These are phyloP conservation scores for Euclidia mi DNA, from an alignment of 2,888 invertebrate species.

Conservation along the genomic window DNA sequence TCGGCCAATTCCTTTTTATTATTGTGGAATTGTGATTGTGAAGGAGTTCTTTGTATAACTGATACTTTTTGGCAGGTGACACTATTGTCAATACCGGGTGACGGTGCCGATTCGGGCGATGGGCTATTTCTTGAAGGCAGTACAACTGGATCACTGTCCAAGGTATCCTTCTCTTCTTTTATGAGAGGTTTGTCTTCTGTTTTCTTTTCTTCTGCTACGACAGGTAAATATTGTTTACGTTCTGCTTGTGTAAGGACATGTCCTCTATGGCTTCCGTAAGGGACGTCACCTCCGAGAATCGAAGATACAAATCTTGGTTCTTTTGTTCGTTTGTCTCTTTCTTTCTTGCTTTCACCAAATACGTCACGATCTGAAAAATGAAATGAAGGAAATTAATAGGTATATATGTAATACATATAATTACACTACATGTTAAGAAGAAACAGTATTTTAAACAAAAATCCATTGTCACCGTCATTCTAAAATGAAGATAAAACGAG, in stretches of 20 bases:
- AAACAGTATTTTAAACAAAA: not conserved
- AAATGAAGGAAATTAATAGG: slow-evolving; percentile 36
- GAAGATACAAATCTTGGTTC: slow-evolving; percentile 93
- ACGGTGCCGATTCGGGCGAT: slow-evolving; percentile 89
- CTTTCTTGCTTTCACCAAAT: slow-evolving; percentile 81
- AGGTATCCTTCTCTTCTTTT: slow-evolving; percentile 91
- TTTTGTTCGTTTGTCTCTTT: slow-evolving; percentile 78
- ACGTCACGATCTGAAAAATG: slow-evolving; percentile 88
- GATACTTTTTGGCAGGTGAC: slow-evolving; percentile 93
- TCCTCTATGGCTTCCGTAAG: slow-evolving; percentile 94
- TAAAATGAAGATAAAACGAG: slow-evolving; percentile 38
- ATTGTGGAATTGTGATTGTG: slow-evolving; percentile 85
- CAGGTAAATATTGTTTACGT: slow-evolving; percentile 94
- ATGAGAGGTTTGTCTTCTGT: slow-evolving; percentile 87
- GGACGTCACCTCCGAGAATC: slow-evolving; percentile 94
- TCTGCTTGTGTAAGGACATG: slow-evolving; percentile 95
- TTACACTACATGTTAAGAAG: not conserved
- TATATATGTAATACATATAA: not conserved
- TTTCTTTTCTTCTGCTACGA: slow-evolving; percentile 90
- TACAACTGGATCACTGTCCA: slow-evolving; percentile 91
- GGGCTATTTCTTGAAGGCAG: slow-evolving; percentile 87
- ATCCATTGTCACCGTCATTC: slow-evolving; percentile 18
- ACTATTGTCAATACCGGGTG: slow-evolving; percentile 91
- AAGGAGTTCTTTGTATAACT: slow-evolving; percentile 95
- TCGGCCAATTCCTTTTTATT: slow-evolving; percentile 85